A percentile compares a stretch with the other conserved stretches of the same genome.
Conservation (phyloP, 2,113 vertebrate genomes). For the Burhinus oedicnemus region DNA sequence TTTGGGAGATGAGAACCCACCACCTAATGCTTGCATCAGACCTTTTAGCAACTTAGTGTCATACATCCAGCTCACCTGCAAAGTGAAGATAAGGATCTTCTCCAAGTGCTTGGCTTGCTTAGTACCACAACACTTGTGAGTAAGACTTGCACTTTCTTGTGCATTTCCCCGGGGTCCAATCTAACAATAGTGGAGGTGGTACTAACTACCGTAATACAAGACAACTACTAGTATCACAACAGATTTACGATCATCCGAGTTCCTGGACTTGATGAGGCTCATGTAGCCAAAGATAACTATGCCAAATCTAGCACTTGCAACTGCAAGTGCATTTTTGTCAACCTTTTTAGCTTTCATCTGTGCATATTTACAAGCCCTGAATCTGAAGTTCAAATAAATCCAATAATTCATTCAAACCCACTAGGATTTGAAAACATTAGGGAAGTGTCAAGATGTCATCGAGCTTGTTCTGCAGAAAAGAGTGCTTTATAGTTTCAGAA, state of each 20-base stretch:
- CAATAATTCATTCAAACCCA: constrained; percentile 55
- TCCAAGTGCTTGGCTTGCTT: background rate
- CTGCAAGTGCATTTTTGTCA: constrained; percentile 14
- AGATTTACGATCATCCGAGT: background rate
- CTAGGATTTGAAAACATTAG: constrained; percentile 55
- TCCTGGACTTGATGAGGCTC: constrained; percentile 6
- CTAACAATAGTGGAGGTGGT: background rate
- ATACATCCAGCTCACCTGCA: background rate
- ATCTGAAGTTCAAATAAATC: constrained; percentile 65
- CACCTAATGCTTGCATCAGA: background rate
- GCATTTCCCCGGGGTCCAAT: constrained; percentile 10
- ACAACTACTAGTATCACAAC: background rate
- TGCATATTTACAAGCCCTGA: constrained; percentile 50
- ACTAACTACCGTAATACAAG: background rate
- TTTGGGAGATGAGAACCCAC: background rate
- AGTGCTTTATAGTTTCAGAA: constrained; percentile 53
- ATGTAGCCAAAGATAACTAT: background rate
- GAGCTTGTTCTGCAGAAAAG: constrained; percentile 49
- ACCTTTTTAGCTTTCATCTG: constrained; percentile 46
- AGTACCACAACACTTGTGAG: background rate
- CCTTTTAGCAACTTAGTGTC: background rate
- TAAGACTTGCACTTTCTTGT: background rate
- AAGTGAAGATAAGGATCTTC: background rate
- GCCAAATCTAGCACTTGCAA: background rate
- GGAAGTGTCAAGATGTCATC: constrained; percentile 64